phyloP scores from a whole-genome alignment of 2,888 invertebrate species.

The Drosophila tripunctata region DNA sequence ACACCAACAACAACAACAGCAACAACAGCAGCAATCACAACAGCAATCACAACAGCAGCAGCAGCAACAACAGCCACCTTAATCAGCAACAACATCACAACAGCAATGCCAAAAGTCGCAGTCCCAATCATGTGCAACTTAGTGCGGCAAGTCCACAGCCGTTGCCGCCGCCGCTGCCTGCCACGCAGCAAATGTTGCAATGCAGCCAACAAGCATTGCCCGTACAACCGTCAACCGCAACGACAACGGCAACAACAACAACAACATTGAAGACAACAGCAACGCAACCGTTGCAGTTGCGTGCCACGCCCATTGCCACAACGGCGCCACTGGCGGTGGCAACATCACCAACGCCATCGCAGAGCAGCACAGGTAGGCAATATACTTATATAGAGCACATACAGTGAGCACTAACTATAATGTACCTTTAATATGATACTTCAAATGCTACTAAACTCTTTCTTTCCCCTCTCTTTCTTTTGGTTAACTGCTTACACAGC shows the following conservation, averaged over 20 bases:
- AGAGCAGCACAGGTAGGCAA: slow-evolving; percentile 86
- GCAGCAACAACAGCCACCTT: slow-evolving; percentile 33
- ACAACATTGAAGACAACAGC: slow-evolving; percentile 10
- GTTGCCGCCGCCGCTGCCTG: neutral
- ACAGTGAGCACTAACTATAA: neutral
- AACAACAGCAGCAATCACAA: no score
- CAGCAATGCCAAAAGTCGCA: slow-evolving; percentile 39
- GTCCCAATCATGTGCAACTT: slow-evolving; percentile 35
- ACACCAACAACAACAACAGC: slow-evolving; percentile 13
- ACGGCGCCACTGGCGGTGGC: slow-evolving; percentile 76
- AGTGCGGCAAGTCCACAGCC: slow-evolving; percentile 52
- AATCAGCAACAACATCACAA: slow-evolving; percentile 19
- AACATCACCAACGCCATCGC: slow-evolving; percentile 88
- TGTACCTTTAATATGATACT: neutral
- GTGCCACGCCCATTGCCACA: slow-evolving; percentile 45
- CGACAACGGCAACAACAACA: slow-evolving; percentile 9
- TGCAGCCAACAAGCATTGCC: neutral
- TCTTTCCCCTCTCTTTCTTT: neutral
- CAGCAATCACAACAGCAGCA: slow-evolving; percentile 38
- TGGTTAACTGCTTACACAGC: slow-evolving; percentile 58
- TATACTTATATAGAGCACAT: neutral
- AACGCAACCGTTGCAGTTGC: slow-evolving; percentile 43
- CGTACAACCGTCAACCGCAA: neutral
- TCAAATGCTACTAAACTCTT: neutral
- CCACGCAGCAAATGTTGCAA: neutral